Conservation (phyloP, 2,888 invertebrate species). For the Ectemnius lituratus region DNA sequence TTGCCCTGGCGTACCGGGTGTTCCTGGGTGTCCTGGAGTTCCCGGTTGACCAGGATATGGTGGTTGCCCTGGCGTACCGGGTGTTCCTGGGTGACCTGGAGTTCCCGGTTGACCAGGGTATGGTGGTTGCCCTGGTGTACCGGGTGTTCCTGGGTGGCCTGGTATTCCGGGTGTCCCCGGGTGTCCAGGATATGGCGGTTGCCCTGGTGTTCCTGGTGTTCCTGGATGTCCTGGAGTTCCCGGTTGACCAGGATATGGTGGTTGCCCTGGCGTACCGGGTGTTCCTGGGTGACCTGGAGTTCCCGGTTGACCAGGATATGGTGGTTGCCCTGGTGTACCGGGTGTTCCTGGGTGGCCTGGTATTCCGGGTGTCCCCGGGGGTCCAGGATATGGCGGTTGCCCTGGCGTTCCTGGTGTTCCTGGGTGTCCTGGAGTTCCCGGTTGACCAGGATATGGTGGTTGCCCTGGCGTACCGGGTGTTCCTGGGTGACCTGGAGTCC, state of each 20-base stretch:
- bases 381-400: slow-evolving; percentile 45
- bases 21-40: slow-evolving; percentile 39
- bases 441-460: slow-evolving; percentile 57
- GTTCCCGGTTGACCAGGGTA: slow-evolving; percentile 14
- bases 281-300: slow-evolving; percentile 44
- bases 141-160: slow-evolving; percentile 57
- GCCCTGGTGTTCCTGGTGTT: slow-evolving; percentile 33
- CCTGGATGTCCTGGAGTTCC: slow-evolving; percentile 49
- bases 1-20: slow-evolving; percentile 22
- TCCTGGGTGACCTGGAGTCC: slow-evolving; percentile 41
- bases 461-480: slow-evolving; percentile 41
- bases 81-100: slow-evolving; percentile 16
- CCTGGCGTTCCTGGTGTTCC: slow-evolving; percentile 67
- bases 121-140: slow-evolving; percentile 52
- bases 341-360: slow-evolving; percentile 23
- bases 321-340: slow-evolving; percentile 32
- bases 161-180: slow-evolving; percentile 50
- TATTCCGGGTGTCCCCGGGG: slow-evolving; percentile 57
- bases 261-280: slow-evolving; percentile 47
- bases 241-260: slow-evolving; percentile 50
- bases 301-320: slow-evolving; percentile 39
- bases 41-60: slow-evolving; percentile 55
- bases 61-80: slow-evolving; percentile 42
- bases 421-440: slow-evolving; percentile 51
- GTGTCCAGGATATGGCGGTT: slow-evolving; percentile 53